Evolutionary conservation across 2,888 invertebrate species (phyloP).

Genomic region (Pediacus dermestoides): DNA sequence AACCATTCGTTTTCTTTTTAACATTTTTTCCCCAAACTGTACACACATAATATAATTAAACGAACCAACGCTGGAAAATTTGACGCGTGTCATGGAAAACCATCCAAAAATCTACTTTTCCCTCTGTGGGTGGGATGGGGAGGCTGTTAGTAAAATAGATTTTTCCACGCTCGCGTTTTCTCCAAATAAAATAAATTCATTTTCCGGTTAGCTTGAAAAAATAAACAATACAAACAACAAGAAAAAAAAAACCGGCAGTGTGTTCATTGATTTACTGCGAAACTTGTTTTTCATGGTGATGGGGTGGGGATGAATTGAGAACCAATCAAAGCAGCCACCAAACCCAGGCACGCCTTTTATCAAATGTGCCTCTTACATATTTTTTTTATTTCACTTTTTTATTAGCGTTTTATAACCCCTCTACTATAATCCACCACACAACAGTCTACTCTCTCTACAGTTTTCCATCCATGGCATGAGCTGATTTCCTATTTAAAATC

Average conservation of each 20-base stretch:
- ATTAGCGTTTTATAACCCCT: constrained; percentile 35
- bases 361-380: constrained; percentile 41
- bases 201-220: no score
- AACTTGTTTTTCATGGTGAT: constrained; percentile 19
- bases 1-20: no score
- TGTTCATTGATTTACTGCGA: constrained; percentile 40
- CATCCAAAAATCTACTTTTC: no score
- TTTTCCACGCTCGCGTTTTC: constrained; percentile 7
- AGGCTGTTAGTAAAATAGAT: background rate
- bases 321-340: constrained; percentile 39
- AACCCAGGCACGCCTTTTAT: constrained; percentile 36
- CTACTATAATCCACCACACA: constrained; percentile 23
- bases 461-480: no score
- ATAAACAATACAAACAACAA: constrained; percentile 35
- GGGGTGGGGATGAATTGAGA: constrained; percentile 25
- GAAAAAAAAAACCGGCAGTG: no score
- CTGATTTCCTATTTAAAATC: no score
- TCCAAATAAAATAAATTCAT: constrained; percentile 36
- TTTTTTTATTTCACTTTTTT: constrained; percentile 44
- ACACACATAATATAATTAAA: no score
- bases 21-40: no score
- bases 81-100: no score
- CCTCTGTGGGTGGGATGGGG: no score
- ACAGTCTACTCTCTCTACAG: no score
- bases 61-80: no score